Conservation (phyloP, 2,888 invertebrate genomes). For the Chalcis sispes region DNA sequence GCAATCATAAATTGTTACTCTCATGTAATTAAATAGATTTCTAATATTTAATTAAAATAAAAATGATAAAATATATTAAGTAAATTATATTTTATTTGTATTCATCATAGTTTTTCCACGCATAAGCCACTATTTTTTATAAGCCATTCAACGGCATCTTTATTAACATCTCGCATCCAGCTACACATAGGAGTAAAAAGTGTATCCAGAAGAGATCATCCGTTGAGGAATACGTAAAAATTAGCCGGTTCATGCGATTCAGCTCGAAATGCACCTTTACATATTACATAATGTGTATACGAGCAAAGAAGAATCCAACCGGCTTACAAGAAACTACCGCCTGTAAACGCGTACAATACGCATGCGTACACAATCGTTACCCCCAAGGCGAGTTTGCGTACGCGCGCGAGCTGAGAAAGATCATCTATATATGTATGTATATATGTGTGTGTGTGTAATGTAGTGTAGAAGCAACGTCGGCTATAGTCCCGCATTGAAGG, state of each 20-base stretch:
- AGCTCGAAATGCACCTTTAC: constrained; percentile 31
- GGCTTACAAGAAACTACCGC: constrained; percentile 22
- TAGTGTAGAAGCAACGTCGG: constrained; percentile 55
- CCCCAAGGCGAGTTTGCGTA: neutral
- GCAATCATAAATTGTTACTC: no score
- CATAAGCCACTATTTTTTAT: neutral
- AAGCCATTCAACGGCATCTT: constrained; percentile 6
- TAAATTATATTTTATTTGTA: no score
- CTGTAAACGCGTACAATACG: no score
- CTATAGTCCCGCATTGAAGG: constrained; percentile 60
- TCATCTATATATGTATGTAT: no score
- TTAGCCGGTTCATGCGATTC: constrained; percentile 47
- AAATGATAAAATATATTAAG: no score
- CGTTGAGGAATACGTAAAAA: constrained; percentile 47
- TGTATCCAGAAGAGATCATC: constrained; percentile 31
- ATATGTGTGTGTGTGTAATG: constrained; percentile 55
- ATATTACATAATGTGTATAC: constrained; percentile 29
- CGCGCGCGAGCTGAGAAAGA: constrained; percentile 65
- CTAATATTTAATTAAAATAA: neutral
- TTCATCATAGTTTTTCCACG: neutral
- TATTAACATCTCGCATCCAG: neutral
- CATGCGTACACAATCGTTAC: neutral
- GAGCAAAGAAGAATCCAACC: constrained; percentile 6
- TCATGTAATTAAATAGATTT: neutral
- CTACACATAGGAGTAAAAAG: neutral